Base-by-base conservation (phyloP, 2,797 vertebrate genomes). In the Nothura maculosa region DNA sequence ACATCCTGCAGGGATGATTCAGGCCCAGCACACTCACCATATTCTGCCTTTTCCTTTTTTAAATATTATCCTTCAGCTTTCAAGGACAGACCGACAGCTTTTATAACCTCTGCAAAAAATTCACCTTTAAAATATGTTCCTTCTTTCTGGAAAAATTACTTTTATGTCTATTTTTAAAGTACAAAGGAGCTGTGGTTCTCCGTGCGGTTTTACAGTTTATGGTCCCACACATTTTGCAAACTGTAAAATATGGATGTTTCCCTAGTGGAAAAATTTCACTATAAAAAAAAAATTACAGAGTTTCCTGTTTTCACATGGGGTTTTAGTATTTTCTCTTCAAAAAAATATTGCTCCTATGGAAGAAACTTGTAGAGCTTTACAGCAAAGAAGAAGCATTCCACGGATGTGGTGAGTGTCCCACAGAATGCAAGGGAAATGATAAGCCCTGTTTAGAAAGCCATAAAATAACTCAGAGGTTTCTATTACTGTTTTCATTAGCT, bases 111-210 rank as follows among this genome's bases (percentile, higher is more conserved):
- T 90, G 43, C 69, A 94, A 90, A 90, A 93, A 86, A 94, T 50
- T 91, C 93, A 95, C 90, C 90, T 94, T 94, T 87, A 81, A 94
- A 96, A 93, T 78, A 77, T 0, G 8, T 54, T 90, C 48, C 58
- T 77, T 43, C 83, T 94, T 96, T 82, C 94, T 93, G 88, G 64
- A 93, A 92, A 93, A 94, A 93, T 94, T 79, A 94, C 75, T 95
- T 92, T 94, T 87, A 92, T 84, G 73, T 94, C 87, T 96, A 91
- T 95, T 95, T 96, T 90, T 91, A 76, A 96, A 96, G 95, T 88
- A 96, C 94, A 96, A 95, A 94, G 87, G 63, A 52, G 77, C 81
- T 96, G 93, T 85, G 94, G 87, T 94, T 94, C 94, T 95, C 89
- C 11, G 2, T 88, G 92, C 0, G 74, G 92, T 93, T 96, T 94